Evolutionary conservation across 92 coral and sea anemone genomes (phyloP), one percentile per base, ranked within the genome.

Genomic region (Scolanthus callimorphus): DNA sequence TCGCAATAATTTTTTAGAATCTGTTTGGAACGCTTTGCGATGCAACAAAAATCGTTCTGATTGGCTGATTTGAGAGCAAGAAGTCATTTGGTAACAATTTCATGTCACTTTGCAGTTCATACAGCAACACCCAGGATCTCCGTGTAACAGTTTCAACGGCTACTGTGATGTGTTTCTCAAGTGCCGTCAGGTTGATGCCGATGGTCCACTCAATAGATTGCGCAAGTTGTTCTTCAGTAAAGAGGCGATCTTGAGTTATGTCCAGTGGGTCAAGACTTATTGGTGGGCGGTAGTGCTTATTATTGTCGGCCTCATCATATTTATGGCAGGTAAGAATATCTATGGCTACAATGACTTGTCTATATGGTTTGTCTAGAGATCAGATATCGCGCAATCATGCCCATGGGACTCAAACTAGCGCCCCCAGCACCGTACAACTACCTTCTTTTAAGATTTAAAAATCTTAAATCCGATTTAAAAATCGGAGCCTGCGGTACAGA

Each of bases 271-370:
- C 49, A 79, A 92, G 28, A 54, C 69, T 11, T 74, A 88, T 60
- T 92, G 98, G 98, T 92, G 98, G 98, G 98, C 98, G 2, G 86
- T 87, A 34, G 83, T 85, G 4, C 86, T 92, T 34, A 92, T 92
- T 69, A 96, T 94, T 3, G 72, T 92, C n/a, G 98, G 96, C 0
- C 78, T 92, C 6, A 84, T 92, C 25, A 31, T 92, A 0, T 47
- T 92, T 11, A 92, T 92, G 98, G 98, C 96, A 29, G 89, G 98
- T 88, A 62, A 60, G 83, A 67, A 26, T 27, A 6, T 34, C 41
- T 6, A 34, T 34, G 8, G 15, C 15, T 6, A 34, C 15, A 34
- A 48, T n/a, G n/a, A n/a, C n/a, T n/a, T n/a, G n/a, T n/a, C n/a
- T n/a, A n/a, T n/a, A n/a, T n/a, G n/a, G n/a, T n/a, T n/a, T n/a